Evolutionary conservation across 1,140 invertebrate species (phyloP).

Genomic region (Bombus superbus): DNA sequence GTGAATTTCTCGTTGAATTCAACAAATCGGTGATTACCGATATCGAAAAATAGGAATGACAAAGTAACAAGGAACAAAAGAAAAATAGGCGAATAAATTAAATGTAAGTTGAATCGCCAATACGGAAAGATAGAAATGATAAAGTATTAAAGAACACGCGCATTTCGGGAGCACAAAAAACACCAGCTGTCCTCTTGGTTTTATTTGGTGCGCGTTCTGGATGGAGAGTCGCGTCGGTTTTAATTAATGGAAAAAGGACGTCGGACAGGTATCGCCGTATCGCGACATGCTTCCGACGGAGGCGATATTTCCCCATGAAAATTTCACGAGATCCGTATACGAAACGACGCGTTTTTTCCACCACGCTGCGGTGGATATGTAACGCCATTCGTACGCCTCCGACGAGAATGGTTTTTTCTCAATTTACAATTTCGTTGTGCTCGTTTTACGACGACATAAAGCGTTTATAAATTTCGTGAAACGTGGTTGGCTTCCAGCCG

Average conservation of each 20-base stretch:
- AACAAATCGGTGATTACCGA: no score
- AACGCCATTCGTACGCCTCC: slow-evolving; percentile 26
- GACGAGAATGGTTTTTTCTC: slow-evolving; percentile 46
- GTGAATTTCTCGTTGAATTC: no score
- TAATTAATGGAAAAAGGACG: slow-evolving; percentile 40
- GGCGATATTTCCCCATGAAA: slow-evolving; percentile 35
- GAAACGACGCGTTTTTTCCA: background rate
- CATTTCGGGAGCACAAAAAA: background rate
- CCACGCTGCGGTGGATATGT: background rate
- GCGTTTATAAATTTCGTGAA: slow-evolving; percentile 61
- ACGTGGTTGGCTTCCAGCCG: background rate
- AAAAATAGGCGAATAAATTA: background rate
- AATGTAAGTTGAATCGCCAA: background rate
- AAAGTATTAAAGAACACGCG: no score
- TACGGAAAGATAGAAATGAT: background rate
- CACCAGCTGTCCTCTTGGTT: background rate
- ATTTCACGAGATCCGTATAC: slow-evolving; percentile 18
- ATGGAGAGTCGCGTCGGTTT: slow-evolving; percentile 4
- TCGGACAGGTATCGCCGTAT: background rate
- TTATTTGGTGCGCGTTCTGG: background rate
- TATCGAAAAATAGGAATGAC: background rate
- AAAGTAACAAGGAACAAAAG: background rate
- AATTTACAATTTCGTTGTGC: slow-evolving; percentile 66
- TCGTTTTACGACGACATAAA: slow-evolving; percentile 60
- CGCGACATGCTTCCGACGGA: background rate